Evolutionary conservation across 2,888 invertebrate species (phyloP).

Genomic region (Drosophila fulvimacula): DNA sequence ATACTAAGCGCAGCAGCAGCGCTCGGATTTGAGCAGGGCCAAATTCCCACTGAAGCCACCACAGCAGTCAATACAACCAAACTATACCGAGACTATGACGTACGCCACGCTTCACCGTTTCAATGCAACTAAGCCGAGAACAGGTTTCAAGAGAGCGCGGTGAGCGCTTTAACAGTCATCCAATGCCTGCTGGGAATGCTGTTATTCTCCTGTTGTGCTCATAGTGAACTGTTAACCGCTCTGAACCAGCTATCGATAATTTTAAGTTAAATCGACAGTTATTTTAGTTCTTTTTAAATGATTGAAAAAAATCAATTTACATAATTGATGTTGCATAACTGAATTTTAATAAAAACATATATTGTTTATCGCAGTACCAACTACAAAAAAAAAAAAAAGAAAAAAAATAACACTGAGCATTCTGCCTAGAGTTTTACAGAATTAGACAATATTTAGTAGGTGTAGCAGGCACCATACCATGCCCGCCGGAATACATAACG

Average conservation of each 20-base stretch:
- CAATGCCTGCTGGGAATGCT: conserved; percentile 85
- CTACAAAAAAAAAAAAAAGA: background rate
- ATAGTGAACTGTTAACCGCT: conserved; percentile 19
- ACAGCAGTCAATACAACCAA: conserved; percentile 44
- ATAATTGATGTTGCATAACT: background rate
- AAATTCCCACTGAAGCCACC: conserved; percentile 41
- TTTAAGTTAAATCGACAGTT: background rate
- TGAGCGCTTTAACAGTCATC: conserved; percentile 19
- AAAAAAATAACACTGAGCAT: background rate
- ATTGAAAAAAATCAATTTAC: background rate
- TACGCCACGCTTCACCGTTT: conserved; percentile 59
- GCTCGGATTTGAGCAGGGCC: conserved; percentile 37
- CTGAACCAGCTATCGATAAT: background rate
- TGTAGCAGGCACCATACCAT: conserved; percentile 46
- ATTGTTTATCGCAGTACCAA: background rate
- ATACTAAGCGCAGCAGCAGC: conserved; percentile 50
- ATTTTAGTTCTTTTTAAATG: background rate
- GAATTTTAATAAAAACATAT: background rate
- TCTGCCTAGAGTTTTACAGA: background rate
- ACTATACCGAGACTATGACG: conserved; percentile 37
- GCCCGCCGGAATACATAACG: conserved; percentile 44
- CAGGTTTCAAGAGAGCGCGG: conserved; percentile 52
- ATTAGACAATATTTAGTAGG: background rate
- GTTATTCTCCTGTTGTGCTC: conserved; percentile 23
- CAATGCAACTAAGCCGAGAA: conserved; percentile 54